Percentiles rank a stretch among this genome's conserved stretches.
Evolutionary conservation across 2,797 vertebrate species (phyloP).

Genomic region (Zenarchopterus dispar): DNA sequence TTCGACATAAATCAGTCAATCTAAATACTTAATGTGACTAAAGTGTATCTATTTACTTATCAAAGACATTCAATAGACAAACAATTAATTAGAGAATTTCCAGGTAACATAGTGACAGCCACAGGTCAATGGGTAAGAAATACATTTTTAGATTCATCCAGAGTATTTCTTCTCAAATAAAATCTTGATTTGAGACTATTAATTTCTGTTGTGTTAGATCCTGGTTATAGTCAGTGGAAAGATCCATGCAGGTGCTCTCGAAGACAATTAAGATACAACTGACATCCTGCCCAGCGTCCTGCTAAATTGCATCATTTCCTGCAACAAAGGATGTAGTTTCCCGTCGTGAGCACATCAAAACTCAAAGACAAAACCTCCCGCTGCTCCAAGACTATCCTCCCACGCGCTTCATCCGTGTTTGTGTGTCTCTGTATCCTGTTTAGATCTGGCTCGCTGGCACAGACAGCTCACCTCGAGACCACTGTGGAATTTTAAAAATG

Average conservation of each 20-base stretch:
- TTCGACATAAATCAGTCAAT: too few species aligned
- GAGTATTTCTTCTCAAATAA: too few species aligned
- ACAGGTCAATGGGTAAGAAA: too few species aligned
- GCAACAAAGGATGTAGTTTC: constrained; percentile 40
- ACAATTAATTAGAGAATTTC: too few species aligned
- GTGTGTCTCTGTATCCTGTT: constrained; percentile 53
- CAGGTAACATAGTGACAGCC: too few species aligned
- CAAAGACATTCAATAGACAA: too few species aligned
- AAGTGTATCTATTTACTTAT: too few species aligned
- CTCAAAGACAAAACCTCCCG: constrained; percentile 38
- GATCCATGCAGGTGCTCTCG: constrained; percentile 31
- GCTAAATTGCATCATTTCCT: constrained; percentile 60
- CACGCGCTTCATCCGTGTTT: not conserved
- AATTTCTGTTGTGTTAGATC: not conserved
- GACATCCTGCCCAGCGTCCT: constrained; percentile 47
- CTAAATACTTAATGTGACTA: too few species aligned
- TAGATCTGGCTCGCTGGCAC: constrained; percentile 22
- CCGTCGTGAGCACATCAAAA: constrained; percentile 51
- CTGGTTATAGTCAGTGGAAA: not conserved
- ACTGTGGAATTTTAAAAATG: constrained; percentile 60
- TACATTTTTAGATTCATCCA: too few species aligned
- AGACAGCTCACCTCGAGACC: constrained; percentile 52
- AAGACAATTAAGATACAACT: constrained; percentile 14
- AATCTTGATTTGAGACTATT: too few species aligned
- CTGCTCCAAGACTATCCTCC: constrained; percentile 34